Base-by-base conservation (phyloP, 2,113 vertebrate genomes). In the Onychostruthus taczanowskii region DNA sequence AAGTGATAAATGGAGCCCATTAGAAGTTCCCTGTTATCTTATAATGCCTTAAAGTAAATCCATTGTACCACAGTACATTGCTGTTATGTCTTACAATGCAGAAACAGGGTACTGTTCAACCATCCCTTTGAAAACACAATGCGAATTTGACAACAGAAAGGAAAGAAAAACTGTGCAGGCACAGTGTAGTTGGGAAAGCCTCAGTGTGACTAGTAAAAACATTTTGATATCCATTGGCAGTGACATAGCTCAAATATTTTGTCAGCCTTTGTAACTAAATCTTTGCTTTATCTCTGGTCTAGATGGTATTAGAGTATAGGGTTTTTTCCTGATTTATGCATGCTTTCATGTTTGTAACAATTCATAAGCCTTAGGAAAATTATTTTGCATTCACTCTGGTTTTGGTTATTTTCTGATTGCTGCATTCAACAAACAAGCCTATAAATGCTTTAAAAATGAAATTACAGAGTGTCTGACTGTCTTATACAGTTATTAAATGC, bases 1-100 rank as follows among this genome's bases (percentile, higher is more conserved):
- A 9, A 84, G 70, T 90, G 82, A 96, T 85, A 83, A 95, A 93
- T 92, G 50, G 63, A 62, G 23, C 33, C 75, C 67, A 85, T 89
- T 85, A 93, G 44, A 84, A 69, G 47, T 47, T 61, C 61, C 46
- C 28, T 6, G 5, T 84, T 95, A 78, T 72, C 69, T 94, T 84
- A 39, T 22, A 91, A 68, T 58, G 21, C 20, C 31, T 87, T 85
- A 79, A 37, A 89, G 37, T 93, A 85, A 87, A 85, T 89, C 53
- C 70, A 74, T 52, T 94, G 56, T 86, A 81, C 47, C 24, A 64
- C 35, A 89, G 39, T 37, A 61, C 21, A 10, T 69, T 75, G 35
- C 21, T 80, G 21, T 66, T 93, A 49, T 69, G 44, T 35, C 22
- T 84, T 86, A 74, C 46, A 87, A 35, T 79, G 47, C 28, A 86